Percentiles rank a stretch among this genome's conserved stretches.
Conservation (phyloP, 2,797 vertebrate species). For the Choloepus didactylus region DNA sequence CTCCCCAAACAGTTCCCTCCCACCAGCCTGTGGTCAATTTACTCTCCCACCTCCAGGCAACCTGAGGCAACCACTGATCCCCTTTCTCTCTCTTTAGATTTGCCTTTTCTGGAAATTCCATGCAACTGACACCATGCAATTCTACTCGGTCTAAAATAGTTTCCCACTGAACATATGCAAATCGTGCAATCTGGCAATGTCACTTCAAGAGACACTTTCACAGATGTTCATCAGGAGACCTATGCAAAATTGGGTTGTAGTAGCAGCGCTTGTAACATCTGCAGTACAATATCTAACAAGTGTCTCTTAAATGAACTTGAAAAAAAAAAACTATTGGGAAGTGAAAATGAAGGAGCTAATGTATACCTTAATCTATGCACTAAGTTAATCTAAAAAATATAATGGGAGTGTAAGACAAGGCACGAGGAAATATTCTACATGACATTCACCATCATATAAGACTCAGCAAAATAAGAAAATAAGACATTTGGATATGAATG, state of each 20-base stretch:
- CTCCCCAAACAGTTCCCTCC: background rate
- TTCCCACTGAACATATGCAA: background rate
- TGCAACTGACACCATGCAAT: background rate
- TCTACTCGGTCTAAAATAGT: background rate
- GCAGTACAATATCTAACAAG: background rate
- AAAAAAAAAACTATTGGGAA: background rate
- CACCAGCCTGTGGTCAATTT: too few relatives aligned
- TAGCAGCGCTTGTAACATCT: background rate
- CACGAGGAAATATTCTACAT: background rate
- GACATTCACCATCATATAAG: background rate
- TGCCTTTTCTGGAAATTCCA: background rate
- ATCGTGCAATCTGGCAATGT: background rate
- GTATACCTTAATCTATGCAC: too few relatives aligned
- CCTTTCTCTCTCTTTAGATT: background rate
- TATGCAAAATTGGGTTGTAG: background rate
- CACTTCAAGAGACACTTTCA: too few relatives aligned
- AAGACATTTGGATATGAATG: background rate
- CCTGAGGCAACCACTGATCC: background rate
- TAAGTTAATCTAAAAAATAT: background rate
- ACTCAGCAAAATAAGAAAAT: background rate
- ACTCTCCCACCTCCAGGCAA: too few relatives aligned
- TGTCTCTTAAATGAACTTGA: background rate
- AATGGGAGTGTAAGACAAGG: background rate
- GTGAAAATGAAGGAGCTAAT: background rate
- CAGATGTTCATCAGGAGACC: background rate